These are phyloP conservation scores for Augochlorella aurata DNA, from an alignment of 2,888 invertebrate species.

Conservation along the genomic window DNA sequence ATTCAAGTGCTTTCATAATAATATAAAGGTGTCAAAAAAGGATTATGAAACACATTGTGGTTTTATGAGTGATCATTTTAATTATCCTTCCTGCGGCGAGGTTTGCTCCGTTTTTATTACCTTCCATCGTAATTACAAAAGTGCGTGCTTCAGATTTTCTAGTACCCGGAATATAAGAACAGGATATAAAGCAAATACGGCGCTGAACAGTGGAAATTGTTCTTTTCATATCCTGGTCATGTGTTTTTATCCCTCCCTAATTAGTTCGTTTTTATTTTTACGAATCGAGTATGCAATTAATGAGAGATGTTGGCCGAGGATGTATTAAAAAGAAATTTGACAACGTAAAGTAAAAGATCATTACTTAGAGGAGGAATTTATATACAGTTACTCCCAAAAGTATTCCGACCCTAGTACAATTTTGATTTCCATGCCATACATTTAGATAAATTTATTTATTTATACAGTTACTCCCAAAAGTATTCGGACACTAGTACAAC, in stretches of 20 bases:
- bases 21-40: neutral
- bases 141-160: constrained; percentile 5
- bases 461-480: no score
- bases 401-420: no score
- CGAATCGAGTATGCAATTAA: neutral
- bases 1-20: neutral
- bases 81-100: neutral
- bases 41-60: neutral
- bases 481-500: no score
- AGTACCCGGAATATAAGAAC: neutral
- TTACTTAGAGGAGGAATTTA: neutral
- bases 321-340: neutral
- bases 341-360: neutral
- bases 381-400: no score
- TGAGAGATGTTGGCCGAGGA: neutral
- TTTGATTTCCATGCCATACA: no score
- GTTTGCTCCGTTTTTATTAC: neutral
- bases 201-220: neutral
- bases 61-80: neutral
- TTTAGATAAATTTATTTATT: no score
- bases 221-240: neutral
- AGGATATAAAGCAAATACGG: neutral
- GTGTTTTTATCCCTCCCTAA: neutral
- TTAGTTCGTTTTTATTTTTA: neutral
- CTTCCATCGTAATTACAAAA: constrained; percentile 8